These are phyloP conservation scores for Chymomyza costata DNA, from an alignment of 1,140 invertebrate genomes.

Conservation along the genomic window DNA sequence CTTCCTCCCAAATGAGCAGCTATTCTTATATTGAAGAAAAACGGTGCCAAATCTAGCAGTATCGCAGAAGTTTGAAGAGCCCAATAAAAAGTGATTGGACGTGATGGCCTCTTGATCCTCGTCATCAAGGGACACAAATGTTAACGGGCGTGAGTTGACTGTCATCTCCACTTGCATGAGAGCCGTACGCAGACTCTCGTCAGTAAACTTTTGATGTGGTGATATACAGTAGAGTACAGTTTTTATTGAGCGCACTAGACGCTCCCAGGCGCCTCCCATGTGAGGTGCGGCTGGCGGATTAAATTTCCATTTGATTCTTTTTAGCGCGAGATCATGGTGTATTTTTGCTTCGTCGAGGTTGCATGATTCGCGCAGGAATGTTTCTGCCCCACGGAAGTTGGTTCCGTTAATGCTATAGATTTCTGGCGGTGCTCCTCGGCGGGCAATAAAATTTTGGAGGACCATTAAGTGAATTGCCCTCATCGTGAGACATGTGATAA, in stretches of 20 bases:
- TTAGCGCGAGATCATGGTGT: background rate
- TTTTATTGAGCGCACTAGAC: conserved; percentile 66
- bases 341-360: background rate
- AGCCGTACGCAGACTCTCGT: conserved; percentile 15
- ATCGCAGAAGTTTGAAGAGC: no score
- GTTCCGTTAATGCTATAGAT: conserved; percentile 71
- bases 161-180: conserved; percentile 22
- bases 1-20: no score
- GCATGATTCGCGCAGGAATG: no score
- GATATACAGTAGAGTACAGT: conserved; percentile 36
- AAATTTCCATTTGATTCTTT: conserved; percentile 52
- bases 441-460: conserved; percentile 72
- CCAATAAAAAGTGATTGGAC: no score
- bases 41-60: no score
- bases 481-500: background rate
- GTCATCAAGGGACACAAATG: no score
- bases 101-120: no score
- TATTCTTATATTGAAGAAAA: no score
- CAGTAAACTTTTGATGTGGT: background rate
- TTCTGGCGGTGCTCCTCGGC: conserved; percentile 50
- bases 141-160: conserved; percentile 39
- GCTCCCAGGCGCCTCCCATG: conserved; percentile 75
- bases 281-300: conserved; percentile 74
- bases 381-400: conserved; percentile 63
- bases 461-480: conserved; percentile 36